A percentile compares a stretch with the other conserved stretches of the same genome.
Evolutionary conservation across 2,797 vertebrate species (phyloP).

Genomic region (Acropternis orthonyx): DNA sequence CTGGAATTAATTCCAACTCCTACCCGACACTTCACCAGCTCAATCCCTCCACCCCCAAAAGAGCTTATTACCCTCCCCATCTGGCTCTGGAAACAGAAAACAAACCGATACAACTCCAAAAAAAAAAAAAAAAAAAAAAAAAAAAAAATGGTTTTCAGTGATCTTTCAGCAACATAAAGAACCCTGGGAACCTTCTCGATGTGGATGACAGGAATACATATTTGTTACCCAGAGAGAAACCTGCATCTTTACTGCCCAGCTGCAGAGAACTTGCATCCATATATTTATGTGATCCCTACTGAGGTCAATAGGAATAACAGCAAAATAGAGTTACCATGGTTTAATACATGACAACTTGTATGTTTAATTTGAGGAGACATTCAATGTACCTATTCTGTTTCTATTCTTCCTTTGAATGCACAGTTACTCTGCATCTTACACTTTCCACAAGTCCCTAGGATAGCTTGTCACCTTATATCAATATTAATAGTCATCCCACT

Average conservation of each 20-base stretch:
- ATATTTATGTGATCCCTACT: not conserved
- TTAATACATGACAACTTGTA: not conserved
- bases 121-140: not conserved
- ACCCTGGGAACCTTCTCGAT: not conserved
- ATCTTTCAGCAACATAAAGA: not conserved
- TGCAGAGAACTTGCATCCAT: not conserved
- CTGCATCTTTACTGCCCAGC: not conserved
- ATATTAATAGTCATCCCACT: not conserved
- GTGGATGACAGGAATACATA: not conserved
- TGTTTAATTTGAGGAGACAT: not conserved
- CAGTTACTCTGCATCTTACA: not conserved
- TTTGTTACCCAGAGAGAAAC: not conserved
- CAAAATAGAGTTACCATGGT: not conserved
- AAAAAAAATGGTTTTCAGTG: not conserved
- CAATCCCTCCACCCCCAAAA: not conserved
- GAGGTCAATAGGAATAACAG: not conserved
- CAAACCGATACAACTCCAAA: fast-evolving
- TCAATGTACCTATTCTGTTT: not conserved
- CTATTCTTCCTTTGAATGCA: not conserved
- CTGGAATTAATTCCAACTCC: constrained; percentile 28
- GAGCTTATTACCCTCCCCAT: not conserved
- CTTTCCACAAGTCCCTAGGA: not conserved
- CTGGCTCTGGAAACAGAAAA: not conserved
- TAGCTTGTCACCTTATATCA: not conserved
- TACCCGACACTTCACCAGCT: not conserved